Evolutionary conservation across 2,888 invertebrate species (phyloP), one percentile per base, ranked within the genome.

Genomic region (Malthinus flaveolus): DNA sequence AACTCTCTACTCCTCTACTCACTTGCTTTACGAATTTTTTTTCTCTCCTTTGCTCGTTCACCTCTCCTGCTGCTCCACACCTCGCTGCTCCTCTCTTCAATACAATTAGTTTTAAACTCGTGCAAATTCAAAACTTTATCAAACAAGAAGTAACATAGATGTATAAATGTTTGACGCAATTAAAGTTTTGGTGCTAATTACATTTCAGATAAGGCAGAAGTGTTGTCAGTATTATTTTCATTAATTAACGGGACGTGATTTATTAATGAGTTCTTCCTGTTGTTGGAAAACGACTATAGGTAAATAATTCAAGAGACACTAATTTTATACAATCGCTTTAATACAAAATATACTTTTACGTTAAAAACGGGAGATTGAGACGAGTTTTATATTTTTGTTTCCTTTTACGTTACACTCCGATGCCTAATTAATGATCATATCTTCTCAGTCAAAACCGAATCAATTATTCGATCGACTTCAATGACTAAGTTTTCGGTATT

Each of bases 241-340:
- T 65, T 65, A 65, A 65, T 65, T 65, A 65, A 59, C 63, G 39
- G 47, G 23, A 39, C 37, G 49, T 61, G 63, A 65, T 63, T 65
- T 64, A 66, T 65, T 59, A 64, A 62, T 58, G 54, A 64, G 62
- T 63, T 63, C 63, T 63, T 63, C 64, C 56, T 57, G 61, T 56
- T 58, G 53, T 52, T 57, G 49, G 53, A 55, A 37, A 23, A 58
- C 57, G 46, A 59, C 48, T 48, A 52, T 63, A 66, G 64, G 64
- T 66, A 66, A 23, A 23, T 23, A 23, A 23, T 23, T 23, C 23
- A 23, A 23, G 23, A 2, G 23, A 23, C 5, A 23, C 23, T 23
- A 23, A 23, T 23, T 23, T 23, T 23, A 23, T 23, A 23, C 5
- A 23, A 23, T 23, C 2, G 23, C 23, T 23, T 23, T 23, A 44